These are phyloP conservation scores for Anguilla pacifica DNA, from an alignment of 2,797 vertebrate species.

Conservation along the genomic window DNA sequence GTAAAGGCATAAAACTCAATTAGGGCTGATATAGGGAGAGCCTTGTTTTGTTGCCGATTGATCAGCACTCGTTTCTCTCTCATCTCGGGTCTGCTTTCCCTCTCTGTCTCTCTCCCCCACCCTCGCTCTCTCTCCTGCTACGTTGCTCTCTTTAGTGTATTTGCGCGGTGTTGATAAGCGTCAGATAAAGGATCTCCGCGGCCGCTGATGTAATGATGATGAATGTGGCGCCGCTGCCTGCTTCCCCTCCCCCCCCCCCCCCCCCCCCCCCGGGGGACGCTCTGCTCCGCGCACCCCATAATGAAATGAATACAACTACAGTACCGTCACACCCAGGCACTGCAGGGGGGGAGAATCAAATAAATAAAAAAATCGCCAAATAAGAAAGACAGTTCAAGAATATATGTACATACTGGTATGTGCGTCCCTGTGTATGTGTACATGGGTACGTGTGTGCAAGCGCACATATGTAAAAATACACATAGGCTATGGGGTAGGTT, in stretches of 20 bases:
- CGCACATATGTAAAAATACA: background rate
- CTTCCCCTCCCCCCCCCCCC: conserved; percentile 73
- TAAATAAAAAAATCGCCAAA: conserved; percentile 48
- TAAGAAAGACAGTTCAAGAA: conserved; percentile 69
- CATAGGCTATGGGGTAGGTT: background rate
- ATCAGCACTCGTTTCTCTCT: background rate
- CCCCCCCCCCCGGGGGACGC: conserved; percentile 68
- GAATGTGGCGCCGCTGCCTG: conserved; percentile 79
- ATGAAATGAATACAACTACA: conserved; percentile 83
- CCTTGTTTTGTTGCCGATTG: background rate
- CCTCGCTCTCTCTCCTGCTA: conserved; percentile 43
- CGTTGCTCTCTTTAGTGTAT: conserved; percentile 60
- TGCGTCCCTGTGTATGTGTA: conserved; percentile 34
- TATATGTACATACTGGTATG: conserved; percentile 56
- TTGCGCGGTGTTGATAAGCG: conserved; percentile 79
- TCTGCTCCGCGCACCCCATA: conserved; percentile 65
- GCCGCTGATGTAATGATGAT: conserved; percentile 94
- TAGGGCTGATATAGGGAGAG: conserved; percentile 4
- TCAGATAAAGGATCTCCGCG: conserved; percentile 84
- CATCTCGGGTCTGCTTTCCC: conserved; percentile 49
- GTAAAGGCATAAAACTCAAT: conserved; percentile 45
- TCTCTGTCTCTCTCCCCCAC: conserved; percentile 56
- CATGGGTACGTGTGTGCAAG: background rate
- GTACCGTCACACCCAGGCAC: conserved; percentile 52
- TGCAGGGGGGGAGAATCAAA: conserved; percentile 40